Evolutionary conservation across 2,797 vertebrate species (phyloP).

Genomic region (Pitangus sulphuratus): DNA sequence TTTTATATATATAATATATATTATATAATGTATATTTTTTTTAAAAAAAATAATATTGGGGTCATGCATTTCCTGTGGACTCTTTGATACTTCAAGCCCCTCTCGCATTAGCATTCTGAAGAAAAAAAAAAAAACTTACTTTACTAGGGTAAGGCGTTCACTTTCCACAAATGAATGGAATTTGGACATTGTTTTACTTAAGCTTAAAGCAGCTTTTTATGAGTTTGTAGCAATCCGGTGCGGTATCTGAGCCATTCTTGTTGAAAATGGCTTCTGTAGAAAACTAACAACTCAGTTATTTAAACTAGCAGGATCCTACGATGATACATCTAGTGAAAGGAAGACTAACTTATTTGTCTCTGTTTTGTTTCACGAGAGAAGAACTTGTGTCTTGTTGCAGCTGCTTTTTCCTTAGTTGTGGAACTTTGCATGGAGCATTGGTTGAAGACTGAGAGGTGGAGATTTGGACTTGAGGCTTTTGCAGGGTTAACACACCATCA

Average conservation of each 20-base stretch:
- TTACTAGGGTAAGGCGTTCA: slow-evolving; percentile 79
- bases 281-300: slow-evolving; percentile 81
- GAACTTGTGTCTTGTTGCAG: slow-evolving; percentile 78
- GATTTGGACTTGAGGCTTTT: slow-evolving; percentile 76
- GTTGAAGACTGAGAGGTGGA: slow-evolving; percentile 74
- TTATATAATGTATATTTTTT: slow-evolving; percentile 85
- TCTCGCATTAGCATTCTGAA: slow-evolving; percentile 82
- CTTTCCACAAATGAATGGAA: slow-evolving; percentile 80
- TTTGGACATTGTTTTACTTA: slow-evolving; percentile 82
- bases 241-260: slow-evolving; percentile 81
- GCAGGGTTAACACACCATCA: slow-evolving; percentile 77
- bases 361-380: slow-evolving; percentile 78
- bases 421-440: slow-evolving; percentile 76
- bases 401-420: slow-evolving; percentile 80
- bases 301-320: slow-evolving; percentile 82
- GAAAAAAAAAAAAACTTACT: slow-evolving; percentile 76
- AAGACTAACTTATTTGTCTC: slow-evolving; percentile 80
- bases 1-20: slow-evolving; percentile 84
- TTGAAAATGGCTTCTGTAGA: slow-evolving; percentile 81
- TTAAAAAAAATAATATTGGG: slow-evolving; percentile 82
- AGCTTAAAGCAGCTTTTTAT: slow-evolving; percentile 84
- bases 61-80: slow-evolving; percentile 83
- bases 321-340: slow-evolving; percentile 81
- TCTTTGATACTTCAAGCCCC: slow-evolving; percentile 83
- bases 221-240: slow-evolving; percentile 83